Conservation (phyloP, 2,888 invertebrate genomes). For the Leptinotarsa haldemani region DNA sequence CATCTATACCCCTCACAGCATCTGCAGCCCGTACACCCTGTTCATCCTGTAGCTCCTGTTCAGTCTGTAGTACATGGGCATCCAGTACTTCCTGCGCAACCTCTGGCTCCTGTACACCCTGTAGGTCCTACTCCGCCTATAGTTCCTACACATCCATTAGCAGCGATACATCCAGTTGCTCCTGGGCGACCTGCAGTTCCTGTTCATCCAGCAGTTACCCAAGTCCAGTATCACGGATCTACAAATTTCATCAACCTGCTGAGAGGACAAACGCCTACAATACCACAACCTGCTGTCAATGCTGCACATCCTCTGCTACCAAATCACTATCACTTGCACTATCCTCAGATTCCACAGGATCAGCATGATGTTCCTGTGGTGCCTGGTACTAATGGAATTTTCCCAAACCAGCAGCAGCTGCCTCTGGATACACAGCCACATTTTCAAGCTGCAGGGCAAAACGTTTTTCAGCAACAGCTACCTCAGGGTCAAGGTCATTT, state of each 20-base stretch:
- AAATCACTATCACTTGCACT: constrained; percentile 40
- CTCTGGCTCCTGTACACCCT: constrained; percentile 20
- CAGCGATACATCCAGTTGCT: constrained; percentile 23
- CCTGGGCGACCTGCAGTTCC: constrained; percentile 17
- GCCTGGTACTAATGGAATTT: constrained; percentile 18
- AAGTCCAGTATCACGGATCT: constrained; percentile 49
- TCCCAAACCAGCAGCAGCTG: constrained; percentile 40
- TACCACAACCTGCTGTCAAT: constrained; percentile 40
- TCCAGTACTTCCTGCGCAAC: constrained; percentile 22
- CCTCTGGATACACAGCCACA: constrained; percentile 41
- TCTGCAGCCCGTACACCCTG: constrained; percentile 28
- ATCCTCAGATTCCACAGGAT: constrained; percentile 41
- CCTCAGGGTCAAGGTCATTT: constrained; percentile 35
- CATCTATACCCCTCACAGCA: constrained; percentile 25
- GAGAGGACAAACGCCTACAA: constrained; percentile 34
- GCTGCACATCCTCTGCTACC: constrained; percentile 39
- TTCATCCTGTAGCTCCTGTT: constrained; percentile 24
- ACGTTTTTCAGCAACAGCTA: constrained; percentile 44
- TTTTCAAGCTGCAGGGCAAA: constrained; percentile 38
- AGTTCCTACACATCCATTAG: constrained; percentile 19
- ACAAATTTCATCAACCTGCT: constrained; percentile 45
- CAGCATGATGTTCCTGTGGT: constrained; percentile 12
- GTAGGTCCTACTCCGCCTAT: constrained; percentile 23
- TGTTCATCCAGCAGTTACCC: background rate
- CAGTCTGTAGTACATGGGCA: constrained; percentile 24